Base-by-base conservation (phyloP, 2,888 invertebrate species). In the Koerneria pararmatus region DNA sequence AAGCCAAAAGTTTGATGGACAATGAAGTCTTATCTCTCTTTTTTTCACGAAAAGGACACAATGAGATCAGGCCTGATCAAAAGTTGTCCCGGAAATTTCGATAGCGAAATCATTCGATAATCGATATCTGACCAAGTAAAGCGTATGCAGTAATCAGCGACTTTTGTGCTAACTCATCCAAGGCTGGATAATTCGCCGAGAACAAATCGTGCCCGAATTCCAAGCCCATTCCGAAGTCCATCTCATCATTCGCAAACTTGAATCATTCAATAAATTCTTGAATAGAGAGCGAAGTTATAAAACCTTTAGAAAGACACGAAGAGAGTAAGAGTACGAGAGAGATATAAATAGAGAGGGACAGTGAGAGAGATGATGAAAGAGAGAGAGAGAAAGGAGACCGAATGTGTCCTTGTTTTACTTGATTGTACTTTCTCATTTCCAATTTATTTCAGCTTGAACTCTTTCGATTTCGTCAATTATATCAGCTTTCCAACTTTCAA, bases 161-260 rank as follows among this genome's bases (percentile, higher is more conserved):
- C 69, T 88, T 88, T 84, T 0, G 92, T 91, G 67, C 89, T 49
- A 56, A 29, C 19, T 53, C 48, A 49, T 71, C 71, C 41, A 76
- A 53, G 19, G 51, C 54, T 1, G 63, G 60, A 56, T 66, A 68
- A 51, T 77, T 77, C 5, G 75, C 70, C 4, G 73, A 89, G 82
- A 95, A 91, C 58, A 95, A 85, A 84, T 91, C 89, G 74, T 92
- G 89, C 0, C 93, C 95, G 46, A 91, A 86, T 84, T 95, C 95
- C 1, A 95, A 84, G 0, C 92, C 91, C 64, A 92, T 93, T 1
- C 76, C 95, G 85, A 93, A 95, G 84, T 95, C 95, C 82, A 91
- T 91, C 84, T 97, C 95, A 82, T 95, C 95, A 66, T 91, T 89
- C 0, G 95, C 95, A 83, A 92, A 92, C 83, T 89, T 91, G 5